A percentile compares a stretch with the other conserved stretches of the same genome.
phyloP scores from a whole-genome alignment of 2,888 invertebrate species.

The Thera britannica region DNA sequence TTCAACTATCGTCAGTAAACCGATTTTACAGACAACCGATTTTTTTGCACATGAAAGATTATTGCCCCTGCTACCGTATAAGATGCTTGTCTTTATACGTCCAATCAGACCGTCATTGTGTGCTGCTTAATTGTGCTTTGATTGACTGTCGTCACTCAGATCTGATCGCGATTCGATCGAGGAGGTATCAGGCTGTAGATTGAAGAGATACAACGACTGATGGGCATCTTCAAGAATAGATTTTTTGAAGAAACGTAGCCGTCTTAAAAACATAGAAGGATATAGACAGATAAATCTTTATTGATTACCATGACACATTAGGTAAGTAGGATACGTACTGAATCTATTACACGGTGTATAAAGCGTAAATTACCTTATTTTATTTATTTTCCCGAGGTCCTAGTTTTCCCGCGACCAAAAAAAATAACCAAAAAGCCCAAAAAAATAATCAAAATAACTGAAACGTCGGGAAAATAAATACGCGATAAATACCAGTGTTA shows the following conservation, averaged over 20 bases:
- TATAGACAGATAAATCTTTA: background rate
- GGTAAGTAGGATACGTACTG: too few species aligned
- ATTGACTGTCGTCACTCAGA: conserved; percentile 56
- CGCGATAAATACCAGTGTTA: too few species aligned
- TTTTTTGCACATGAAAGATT: too few species aligned
- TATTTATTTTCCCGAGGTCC: background rate
- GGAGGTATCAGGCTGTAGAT: conserved; percentile 66
- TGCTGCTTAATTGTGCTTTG: conserved; percentile 66
- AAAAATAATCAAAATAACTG: too few species aligned
- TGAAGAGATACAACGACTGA: conserved; percentile 28
- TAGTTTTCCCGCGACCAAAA: background rate
- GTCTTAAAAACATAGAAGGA: background rate
- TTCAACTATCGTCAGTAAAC: too few species aligned
- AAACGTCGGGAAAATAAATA: too few species aligned
- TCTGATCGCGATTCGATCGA: conserved; percentile 50
- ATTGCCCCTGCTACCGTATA: too few species aligned
- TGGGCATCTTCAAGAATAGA: conserved; percentile 5
- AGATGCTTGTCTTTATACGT: background rate
- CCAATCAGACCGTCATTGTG: conserved; percentile 35
- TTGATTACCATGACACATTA: too few species aligned
- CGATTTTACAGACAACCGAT: too few species aligned
- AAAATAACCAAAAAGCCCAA: too few species aligned
- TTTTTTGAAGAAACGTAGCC: background rate
- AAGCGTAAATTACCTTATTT: too few species aligned
- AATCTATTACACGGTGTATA: too few species aligned